These are phyloP conservation scores for Cheilinus undulatus DNA, from an alignment of 2,113 vertebrate species.

Conservation along the genomic window DNA sequence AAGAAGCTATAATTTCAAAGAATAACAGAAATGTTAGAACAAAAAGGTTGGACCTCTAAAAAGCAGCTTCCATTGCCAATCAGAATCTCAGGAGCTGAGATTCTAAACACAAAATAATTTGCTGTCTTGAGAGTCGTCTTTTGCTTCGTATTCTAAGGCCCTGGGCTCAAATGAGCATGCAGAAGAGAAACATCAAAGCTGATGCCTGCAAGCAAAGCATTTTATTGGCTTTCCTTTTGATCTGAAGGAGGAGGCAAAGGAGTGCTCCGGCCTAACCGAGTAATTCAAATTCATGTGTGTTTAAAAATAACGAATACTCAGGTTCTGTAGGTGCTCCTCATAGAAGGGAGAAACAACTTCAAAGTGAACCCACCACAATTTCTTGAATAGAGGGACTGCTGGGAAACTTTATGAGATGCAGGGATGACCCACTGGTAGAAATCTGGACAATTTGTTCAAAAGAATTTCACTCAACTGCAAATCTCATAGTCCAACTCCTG, in stretches of 20 bases:
- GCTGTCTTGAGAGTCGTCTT: conserved; percentile 38
- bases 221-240: conserved; percentile 85
- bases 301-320: conserved; percentile 70
- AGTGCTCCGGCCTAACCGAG: conserved; percentile 64
- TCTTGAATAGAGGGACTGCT: conserved; percentile 9
- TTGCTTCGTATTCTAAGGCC: conserved; percentile 57
- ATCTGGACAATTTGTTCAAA: no score
- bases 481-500: no score
- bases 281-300: conserved; percentile 76
- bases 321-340: conserved; percentile 50
- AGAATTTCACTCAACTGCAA: no score
- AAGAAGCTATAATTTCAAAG: neutral
- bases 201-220: conserved; percentile 74
- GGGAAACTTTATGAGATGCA: conserved; percentile 18
- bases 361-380: conserved; percentile 45
- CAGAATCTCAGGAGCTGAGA: conserved; percentile 31
- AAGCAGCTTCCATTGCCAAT: conserved; percentile 23
- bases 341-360: conserved; percentile 53
- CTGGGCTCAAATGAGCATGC: conserved; percentile 66
- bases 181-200: conserved; percentile 82
- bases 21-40: neutral
- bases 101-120: conserved; percentile 51
- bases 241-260: conserved; percentile 69
- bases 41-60: neutral
- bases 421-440: no score